These are phyloP conservation scores for Malacosoma neustria DNA, from an alignment of 2,888 invertebrate genomes.

Conservation along the genomic window DNA sequence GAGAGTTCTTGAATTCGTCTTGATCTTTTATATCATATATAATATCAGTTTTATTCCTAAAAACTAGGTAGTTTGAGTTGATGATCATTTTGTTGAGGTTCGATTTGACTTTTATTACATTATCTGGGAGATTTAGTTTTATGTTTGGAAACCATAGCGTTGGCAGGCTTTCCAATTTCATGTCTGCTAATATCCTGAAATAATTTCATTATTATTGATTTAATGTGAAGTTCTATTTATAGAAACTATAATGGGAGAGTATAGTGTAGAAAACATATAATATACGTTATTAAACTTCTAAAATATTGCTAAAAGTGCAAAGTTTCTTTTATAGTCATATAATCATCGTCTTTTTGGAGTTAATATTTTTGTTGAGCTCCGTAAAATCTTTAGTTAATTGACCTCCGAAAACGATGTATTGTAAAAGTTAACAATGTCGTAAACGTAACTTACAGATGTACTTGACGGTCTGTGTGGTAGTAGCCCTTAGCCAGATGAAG, in stretches of 20 bases:
- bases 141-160: slow-evolving; percentile 24
- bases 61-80: slow-evolving; percentile 27
- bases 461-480: slow-evolving; percentile 33
- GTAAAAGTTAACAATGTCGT: neutral
- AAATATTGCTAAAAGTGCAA: too few relatives aligned
- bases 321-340: neutral
- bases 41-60: slow-evolving; percentile 34
- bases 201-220: too few relatives aligned
- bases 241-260: too few relatives aligned
- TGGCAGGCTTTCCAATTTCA: slow-evolving; percentile 29
- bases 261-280: too few relatives aligned
- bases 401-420: too few relatives aligned
- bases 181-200: slow-evolving; percentile 30
- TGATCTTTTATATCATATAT: slow-evolving; percentile 16
- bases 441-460: slow-evolving; percentile 36
- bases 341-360: too few relatives aligned
- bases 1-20: slow-evolving; percentile 25
- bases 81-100: slow-evolving; percentile 35
- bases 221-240: too few relatives aligned
- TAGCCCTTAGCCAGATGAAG: slow-evolving; percentile 28
- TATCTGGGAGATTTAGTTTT: slow-evolving; percentile 28
- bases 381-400: too few relatives aligned
- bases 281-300: too few relatives aligned
- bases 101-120: slow-evolving; percentile 30
- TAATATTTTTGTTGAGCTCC: too few relatives aligned